Percentiles rank a stretch among this genome's conserved stretches.
These are phyloP conservation scores for Malurus melanocephalus DNA, from an alignment of 2,113 vertebrate species.

Conservation along the genomic window DNA sequence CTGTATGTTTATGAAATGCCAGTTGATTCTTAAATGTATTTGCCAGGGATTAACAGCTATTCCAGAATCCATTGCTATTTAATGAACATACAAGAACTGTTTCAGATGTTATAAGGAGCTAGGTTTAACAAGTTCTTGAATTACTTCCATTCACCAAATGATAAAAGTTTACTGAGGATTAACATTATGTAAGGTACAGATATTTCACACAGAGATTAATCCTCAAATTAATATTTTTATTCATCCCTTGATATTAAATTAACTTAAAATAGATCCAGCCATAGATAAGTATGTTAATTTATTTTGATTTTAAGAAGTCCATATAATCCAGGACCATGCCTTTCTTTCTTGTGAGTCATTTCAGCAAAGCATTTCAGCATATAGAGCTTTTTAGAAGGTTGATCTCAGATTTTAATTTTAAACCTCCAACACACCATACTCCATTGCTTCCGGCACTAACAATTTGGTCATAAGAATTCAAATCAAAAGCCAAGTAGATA, in stretches of 20 bases:
- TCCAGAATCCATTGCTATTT: slow-evolving; percentile 28
- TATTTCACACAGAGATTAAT: slow-evolving; percentile 15
- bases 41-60: slow-evolving; percentile 36
- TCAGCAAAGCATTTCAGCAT: not conserved
- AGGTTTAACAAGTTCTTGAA: slow-evolving; percentile 15
- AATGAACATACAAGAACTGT: slow-evolving; percentile 25
- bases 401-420: slow-evolving; percentile 30
- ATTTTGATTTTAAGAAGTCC: not conserved
- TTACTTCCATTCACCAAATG: slow-evolving; percentile 5
- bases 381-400: not conserved
- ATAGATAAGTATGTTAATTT: not conserved
- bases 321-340: not conserved
- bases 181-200: not conserved
- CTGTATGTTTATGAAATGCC: slow-evolving; percentile 52
- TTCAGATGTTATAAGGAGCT: not conserved
- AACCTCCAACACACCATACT: not conserved
- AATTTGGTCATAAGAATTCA: not conserved
- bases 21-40: slow-evolving; percentile 48
- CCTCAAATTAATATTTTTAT: slow-evolving; percentile 9
- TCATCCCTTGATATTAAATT: slow-evolving; percentile 13
- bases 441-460: not conserved
- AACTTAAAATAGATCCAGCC: not conserved
- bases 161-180: slow-evolving; percentile 31
- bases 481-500: not conserved
- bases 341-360: not conserved